Evolutionary conservation across 2,888 invertebrate species (phyloP).

Genomic region (Lasioglossum leucozonium): DNA sequence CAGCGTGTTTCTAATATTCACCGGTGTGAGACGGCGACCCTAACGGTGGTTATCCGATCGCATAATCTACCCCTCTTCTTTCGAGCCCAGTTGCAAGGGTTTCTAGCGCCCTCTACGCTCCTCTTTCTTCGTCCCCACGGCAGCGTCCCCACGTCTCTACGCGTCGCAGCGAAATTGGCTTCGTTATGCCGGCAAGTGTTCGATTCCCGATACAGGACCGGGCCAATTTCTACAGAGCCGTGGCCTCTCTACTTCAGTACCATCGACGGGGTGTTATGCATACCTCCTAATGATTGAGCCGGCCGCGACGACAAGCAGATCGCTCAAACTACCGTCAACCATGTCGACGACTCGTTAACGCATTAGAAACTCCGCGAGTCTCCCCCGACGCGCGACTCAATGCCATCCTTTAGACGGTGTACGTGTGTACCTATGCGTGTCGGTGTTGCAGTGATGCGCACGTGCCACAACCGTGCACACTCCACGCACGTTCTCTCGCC

Average conservation of each 20-base stretch:
- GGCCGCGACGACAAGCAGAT: slow-evolving; percentile 37
- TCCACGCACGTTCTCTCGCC: not conserved
- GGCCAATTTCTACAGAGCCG: slow-evolving; percentile 74
- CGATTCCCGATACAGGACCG: slow-evolving; percentile 70
- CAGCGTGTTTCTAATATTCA: no score
- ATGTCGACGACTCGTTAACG: slow-evolving; percentile 34
- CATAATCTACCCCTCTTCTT: not conserved
- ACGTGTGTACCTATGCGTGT: not conserved
- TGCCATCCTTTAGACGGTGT: slow-evolving; percentile 1
- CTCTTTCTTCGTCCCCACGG: slow-evolving; percentile 17
- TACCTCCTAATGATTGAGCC: slow-evolving; percentile 71
- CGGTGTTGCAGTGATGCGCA: not conserved
- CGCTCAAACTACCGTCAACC: slow-evolving; percentile 48
- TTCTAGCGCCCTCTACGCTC: not conserved
- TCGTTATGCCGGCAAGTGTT: slow-evolving; percentile 70
- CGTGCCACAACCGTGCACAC: not conserved
- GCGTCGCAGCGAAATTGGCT: slow-evolving; percentile 69
- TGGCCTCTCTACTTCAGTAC: slow-evolving; percentile 39
- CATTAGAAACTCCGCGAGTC: slow-evolving; percentile 58
- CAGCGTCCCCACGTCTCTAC: slow-evolving; percentile 4
- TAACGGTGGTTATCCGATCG: not conserved
- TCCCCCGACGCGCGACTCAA: not conserved
- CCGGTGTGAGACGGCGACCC: no score
- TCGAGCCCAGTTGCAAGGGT: slow-evolving; percentile 21
- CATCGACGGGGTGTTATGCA: slow-evolving; percentile 39